Evolutionary conservation across 2,797 vertebrate species (phyloP).

Genomic region (Siniperca obscura): DNA sequence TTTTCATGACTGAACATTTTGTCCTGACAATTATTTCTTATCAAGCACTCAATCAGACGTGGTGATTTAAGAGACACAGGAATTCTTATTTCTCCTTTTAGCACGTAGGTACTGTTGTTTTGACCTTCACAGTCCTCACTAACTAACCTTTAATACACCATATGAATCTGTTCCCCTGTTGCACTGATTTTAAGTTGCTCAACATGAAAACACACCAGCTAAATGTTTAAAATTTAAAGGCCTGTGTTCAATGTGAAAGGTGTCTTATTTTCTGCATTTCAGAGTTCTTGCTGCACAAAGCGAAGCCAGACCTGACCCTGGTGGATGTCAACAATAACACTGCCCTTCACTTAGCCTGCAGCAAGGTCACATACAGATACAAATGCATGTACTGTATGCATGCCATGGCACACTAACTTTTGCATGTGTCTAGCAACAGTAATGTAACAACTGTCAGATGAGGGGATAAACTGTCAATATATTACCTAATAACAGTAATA

Average conservation of each 20-base stretch:
- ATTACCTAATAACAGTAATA: neutral
- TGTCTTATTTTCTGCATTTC: slow-evolving; percentile 65
- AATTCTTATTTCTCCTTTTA: neutral
- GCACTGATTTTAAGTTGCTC: neutral
- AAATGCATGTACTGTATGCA: slow-evolving; percentile 32
- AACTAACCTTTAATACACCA: neutral
- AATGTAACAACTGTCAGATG: neutral
- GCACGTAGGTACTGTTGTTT: neutral
- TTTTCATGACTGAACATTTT: neutral
- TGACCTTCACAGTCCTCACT: slow-evolving; percentile 4
- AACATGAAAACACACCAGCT: neutral
- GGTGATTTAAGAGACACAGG: neutral
- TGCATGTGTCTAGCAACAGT: slow-evolving; percentile 28
- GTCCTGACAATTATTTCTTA: neutral
- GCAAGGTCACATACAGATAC: slow-evolving; percentile 86
- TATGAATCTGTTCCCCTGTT: neutral
- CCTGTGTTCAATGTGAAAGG: slow-evolving; percentile 23
- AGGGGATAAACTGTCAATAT: neutral
- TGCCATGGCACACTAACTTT: slow-evolving; percentile 29
- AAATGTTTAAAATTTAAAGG: slow-evolving; percentile 52
- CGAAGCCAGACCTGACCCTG: slow-evolving; percentile 92
- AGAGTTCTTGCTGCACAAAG: slow-evolving; percentile 91
- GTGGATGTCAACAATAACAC: slow-evolving; percentile 96
- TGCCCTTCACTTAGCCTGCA: slow-evolving; percentile 98
- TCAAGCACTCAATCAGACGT: neutral